Conservation (phyloP, 2,797 vertebrate genomes). For the Arremon aurantiirostris region DNA sequence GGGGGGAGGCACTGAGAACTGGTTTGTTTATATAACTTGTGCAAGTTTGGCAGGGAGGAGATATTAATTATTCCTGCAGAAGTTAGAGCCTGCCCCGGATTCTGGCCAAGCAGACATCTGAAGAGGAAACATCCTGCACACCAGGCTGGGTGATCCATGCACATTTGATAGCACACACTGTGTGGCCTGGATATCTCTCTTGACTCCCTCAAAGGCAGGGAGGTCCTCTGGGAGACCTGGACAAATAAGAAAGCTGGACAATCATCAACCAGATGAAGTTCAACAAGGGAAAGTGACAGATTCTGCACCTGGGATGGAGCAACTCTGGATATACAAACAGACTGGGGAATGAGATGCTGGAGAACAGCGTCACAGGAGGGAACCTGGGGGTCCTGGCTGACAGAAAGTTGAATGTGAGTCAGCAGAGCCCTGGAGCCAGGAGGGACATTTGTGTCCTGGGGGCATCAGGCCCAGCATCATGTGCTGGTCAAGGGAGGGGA, state of each 20-base stretch:
- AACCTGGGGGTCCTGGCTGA: background rate
- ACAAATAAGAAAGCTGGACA: background rate
- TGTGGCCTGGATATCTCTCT: slow-evolving; percentile 25
- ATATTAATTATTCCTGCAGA: slow-evolving; percentile 59
- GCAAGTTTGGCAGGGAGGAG: slow-evolving; percentile 4
- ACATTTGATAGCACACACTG: background rate
- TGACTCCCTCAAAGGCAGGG: background rate
- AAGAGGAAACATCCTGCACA: slow-evolving; percentile 55
- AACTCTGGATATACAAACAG: background rate
- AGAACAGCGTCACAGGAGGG: fast-evolving
- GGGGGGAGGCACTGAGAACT: slow-evolving; percentile 25
- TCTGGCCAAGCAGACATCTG: slow-evolving; percentile 23
- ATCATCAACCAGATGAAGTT: background rate
- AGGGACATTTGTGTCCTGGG: no score
- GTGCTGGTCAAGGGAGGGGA: background rate
- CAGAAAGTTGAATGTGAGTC: no score
- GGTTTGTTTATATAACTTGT: slow-evolving; percentile 52
- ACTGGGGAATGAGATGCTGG: background rate
- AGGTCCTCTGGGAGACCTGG: background rate
- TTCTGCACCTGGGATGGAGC: background rate
- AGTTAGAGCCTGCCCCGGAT: background rate
- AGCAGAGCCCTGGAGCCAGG: no score
- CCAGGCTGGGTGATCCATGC: background rate
- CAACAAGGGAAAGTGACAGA: background rate
- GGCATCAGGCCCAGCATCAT: background rate